phyloP scores from a whole-genome alignment of 2,113 vertebrate genomes.

The Eurypyga helias region DNA sequence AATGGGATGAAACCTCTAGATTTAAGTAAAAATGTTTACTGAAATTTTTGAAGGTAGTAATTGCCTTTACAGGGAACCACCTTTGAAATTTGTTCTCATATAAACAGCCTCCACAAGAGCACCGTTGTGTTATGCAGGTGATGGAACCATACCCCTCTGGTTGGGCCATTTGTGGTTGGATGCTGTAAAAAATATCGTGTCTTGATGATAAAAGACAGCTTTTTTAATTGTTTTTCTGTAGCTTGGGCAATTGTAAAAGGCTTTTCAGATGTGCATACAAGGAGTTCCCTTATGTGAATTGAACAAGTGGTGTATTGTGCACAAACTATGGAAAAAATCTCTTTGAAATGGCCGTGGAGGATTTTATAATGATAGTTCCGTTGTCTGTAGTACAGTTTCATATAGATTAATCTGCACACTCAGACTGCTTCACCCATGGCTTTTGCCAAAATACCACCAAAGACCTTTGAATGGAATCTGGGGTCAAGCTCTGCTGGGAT shows the following conservation, averaged over 20 bases:
- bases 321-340: background rate
- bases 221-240: background rate
- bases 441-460: background rate
- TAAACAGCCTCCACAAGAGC: background rate
- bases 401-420: background rate
- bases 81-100: background rate
- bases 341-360: background rate
- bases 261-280: background rate
- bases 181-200: background rate
- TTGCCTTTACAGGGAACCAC: background rate
- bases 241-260: background rate
- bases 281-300: background rate
- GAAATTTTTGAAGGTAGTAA: background rate
- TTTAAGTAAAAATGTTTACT: background rate
- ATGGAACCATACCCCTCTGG: background rate
- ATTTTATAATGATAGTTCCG: background rate
- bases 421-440: background rate
- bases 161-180: conserved; percentile 16
- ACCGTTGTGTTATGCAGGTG: background rate
- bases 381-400: background rate
- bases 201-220: background rate
- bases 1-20: background rate
- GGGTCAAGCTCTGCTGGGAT: conserved; percentile 1
- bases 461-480: conserved; percentile 37
- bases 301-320: conserved; percentile 23